These are phyloP conservation scores for Trachelus stipa DNA, from an alignment of 2,888 invertebrate species.

Conservation along the genomic window DNA sequence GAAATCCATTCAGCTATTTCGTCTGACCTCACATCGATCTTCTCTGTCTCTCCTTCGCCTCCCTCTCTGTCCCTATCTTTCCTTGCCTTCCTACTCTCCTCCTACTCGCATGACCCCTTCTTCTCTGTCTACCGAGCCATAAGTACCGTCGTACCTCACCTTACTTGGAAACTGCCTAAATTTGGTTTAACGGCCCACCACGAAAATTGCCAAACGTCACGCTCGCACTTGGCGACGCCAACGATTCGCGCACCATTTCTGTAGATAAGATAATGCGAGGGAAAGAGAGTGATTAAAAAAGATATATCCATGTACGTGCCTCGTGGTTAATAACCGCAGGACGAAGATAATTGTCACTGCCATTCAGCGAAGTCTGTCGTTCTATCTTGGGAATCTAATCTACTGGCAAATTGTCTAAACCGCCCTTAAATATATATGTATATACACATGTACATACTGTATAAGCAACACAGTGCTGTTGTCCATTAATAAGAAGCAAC, in stretches of 20 bases:
- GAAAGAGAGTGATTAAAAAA: constrained; percentile 8
- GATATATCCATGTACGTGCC: too few species aligned
- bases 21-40: not conserved
- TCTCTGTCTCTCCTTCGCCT: constrained; percentile 15
- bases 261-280: constrained; percentile 1
- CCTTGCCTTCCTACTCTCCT: constrained; percentile 11
- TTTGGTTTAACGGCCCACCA: not conserved
- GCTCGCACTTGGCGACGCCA: not conserved
- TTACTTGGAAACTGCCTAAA: not conserved
- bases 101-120: constrained; percentile 15
- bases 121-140: not conserved
- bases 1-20: not conserved
- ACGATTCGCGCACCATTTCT: not conserved
- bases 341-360: not conserved
- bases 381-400: not conserved
- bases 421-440: not conserved
- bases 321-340: not conserved
- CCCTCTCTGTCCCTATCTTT: constrained; percentile 19
- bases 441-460: not conserved
- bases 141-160: not conserved
- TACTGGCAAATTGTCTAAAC: not conserved
- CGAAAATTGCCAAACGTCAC: not conserved
- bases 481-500: not conserved
- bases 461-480: not conserved
- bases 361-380: not conserved